Conservation (phyloP, 2,888 invertebrate genomes). For the Acholoe squamosa region DNA sequence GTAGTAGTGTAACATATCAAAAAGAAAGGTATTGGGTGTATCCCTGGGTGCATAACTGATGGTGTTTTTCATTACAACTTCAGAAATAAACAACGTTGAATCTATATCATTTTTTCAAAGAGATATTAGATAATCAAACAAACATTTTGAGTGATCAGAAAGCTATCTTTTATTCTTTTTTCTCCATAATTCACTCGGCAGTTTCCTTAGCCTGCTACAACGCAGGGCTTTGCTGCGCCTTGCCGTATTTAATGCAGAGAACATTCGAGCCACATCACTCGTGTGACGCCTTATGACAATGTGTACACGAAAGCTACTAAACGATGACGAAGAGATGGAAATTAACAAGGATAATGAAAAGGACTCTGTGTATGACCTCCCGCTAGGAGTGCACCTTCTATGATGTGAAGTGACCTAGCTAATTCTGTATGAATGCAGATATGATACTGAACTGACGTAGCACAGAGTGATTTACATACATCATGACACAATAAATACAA, state of each 20-base stretch:
- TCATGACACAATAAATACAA: slow-evolving; percentile 48
- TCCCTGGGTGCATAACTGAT: no score
- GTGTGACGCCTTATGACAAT: neutral
- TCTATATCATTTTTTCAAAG: no score
- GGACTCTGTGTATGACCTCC: neutral
- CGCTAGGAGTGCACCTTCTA: neutral
- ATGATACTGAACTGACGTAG: slow-evolving; percentile 7
- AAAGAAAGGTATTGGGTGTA: no score
- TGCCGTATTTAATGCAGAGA: neutral
- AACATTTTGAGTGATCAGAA: neutral
- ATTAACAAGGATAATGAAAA: slow-evolving; percentile 36
- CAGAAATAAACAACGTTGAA: no score
- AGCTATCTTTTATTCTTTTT: slow-evolving; percentile 6
- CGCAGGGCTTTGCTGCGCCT: neutral
- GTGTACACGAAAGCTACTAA: slow-evolving; percentile 46
- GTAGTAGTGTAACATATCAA: no score
- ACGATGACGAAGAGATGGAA: slow-evolving; percentile 47
- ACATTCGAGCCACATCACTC: neutral
- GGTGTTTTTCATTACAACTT: no score
- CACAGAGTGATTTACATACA: slow-evolving; percentile 8
- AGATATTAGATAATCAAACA: neutral
- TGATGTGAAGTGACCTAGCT: slow-evolving; percentile 24
- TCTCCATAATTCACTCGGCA: neutral
- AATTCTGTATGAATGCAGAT: neutral
- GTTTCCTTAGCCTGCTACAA: slow-evolving; percentile 30